Conservation (phyloP, 1,140 invertebrate genomes). For the Pogonognathellus flavescens region DNA sequence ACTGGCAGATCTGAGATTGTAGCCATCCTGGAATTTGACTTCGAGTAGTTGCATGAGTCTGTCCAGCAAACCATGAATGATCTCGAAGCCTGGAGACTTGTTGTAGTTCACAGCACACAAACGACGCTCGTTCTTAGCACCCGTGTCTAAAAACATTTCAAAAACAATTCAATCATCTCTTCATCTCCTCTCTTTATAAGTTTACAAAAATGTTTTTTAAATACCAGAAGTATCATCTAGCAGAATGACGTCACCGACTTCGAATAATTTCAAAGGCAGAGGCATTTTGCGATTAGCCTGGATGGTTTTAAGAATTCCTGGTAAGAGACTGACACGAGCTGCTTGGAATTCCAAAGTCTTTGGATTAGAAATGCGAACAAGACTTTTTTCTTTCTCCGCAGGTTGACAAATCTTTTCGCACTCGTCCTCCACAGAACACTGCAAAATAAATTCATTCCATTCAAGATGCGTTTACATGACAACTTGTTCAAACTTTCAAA, state of each 20-base stretch:
- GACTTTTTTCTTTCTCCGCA: constrained; percentile 67
- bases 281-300: constrained; percentile 95
- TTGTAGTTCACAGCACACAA: constrained; percentile 94
- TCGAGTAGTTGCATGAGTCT: constrained; percentile 91
- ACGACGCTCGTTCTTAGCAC: constrained; percentile 88
- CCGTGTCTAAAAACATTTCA: constrained; percentile 76
- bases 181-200: too few relatives aligned
- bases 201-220: background rate
- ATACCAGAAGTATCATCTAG: constrained; percentile 74
- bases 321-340: constrained; percentile 87
- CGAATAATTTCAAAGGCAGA: constrained; percentile 95
- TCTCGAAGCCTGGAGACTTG: constrained; percentile 89
- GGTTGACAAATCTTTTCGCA: constrained; percentile 83
- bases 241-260: constrained; percentile 93
- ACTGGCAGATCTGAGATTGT: constrained; percentile 18
- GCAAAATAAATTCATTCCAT: too few relatives aligned
- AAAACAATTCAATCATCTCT: background rate
- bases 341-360: constrained; percentile 98
- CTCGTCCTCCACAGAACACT: constrained; percentile 94
- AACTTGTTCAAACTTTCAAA: too few relatives aligned
- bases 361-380: constrained; percentile 95
- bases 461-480: too few relatives aligned
- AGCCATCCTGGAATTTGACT: constrained; percentile 72
- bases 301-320: constrained; percentile 85
- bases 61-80: constrained; percentile 96